These are phyloP conservation scores for Pogonocherus hispidulus DNA, from an alignment of 2,888 invertebrate species.

Conservation along the genomic window DNA sequence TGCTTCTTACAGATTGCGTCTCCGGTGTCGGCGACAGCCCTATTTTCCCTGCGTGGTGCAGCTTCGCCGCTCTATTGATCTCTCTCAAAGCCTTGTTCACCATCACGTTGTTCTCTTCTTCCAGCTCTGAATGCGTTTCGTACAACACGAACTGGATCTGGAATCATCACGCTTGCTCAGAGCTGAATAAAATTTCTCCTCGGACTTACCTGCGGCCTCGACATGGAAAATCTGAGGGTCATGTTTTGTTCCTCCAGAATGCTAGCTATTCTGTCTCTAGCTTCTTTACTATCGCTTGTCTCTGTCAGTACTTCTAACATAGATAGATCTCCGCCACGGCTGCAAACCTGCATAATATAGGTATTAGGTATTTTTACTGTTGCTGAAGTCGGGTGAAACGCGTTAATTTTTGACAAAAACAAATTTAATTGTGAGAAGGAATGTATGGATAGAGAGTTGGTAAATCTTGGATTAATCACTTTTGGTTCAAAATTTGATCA, in stretches of 20 bases:
- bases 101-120: constrained; percentile 83
- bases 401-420: no score
- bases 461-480: no score
- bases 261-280: constrained; percentile 74
- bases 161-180: constrained; percentile 37
- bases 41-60: constrained; percentile 74
- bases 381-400: no score
- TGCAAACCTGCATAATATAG: constrained; percentile 71
- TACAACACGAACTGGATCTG: constrained; percentile 85
- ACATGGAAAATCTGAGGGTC: constrained; percentile 81
- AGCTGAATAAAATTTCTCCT: neutral
- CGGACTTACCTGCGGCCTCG: constrained; percentile 78
- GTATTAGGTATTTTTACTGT: no score
- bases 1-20: constrained; percentile 3
- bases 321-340: constrained; percentile 82
- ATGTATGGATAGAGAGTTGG: no score
- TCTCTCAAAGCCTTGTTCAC: constrained; percentile 77
- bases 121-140: constrained; percentile 84
- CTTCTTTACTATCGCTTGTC: constrained; percentile 75
- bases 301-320: constrained; percentile 83
- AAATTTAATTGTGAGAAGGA: no score
- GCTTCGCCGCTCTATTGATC: constrained; percentile 79
- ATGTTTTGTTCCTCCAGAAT: constrained; percentile 83
- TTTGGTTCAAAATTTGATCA: no score
- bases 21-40: neutral